Base-by-base conservation (phyloP, 2,113 vertebrate genomes). In the Petrocephalus zakoni region DNA sequence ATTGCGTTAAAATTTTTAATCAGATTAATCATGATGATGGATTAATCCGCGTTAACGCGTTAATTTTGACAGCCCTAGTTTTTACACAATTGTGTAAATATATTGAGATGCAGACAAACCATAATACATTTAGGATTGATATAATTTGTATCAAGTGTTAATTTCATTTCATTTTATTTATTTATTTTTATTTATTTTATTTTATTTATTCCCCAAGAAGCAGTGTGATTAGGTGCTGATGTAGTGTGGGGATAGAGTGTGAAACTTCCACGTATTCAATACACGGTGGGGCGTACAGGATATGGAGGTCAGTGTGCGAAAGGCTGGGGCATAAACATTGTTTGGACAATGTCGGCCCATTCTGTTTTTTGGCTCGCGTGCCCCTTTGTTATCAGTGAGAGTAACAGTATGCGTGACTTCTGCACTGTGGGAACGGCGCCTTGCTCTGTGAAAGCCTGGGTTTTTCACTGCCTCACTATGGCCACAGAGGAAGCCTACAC, bases 381-480 rank as follows among this genome's bases (percentile, higher is more conserved):
- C 25, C 11, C n/a, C 61, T 75, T 75, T 75, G 72, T 75, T 75
- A 34, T 75, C 72, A 75, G 29, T 37, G 72, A 34, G 25, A 75
- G 72, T 75, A 75, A 75, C 72, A 75, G 29, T 75, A 17, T 75
- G 72, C 72, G 72, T 75, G 72, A 75, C 72, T 75, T 29, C 72
- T 75, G 34, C 34, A 75, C 72, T 75, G 72, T 75, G 72, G 72
- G 72, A 75, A 75, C 72, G 34, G 72, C 25, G 15, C 15, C 34
- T 75, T 15, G 11, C 34, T 37, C 72, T 34, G 15, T 75, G 72
- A 37, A 42, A 17, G 17, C 72, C 34, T 42, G 5, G 25, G 34
- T 75, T 75, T 75, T 37, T 42, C 72, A 75, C 29, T 42, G 15
- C 72, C 34, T 37, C 34, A 75, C 17, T 75, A 8, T 37, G 72